phyloP scores from a whole-genome alignment of 2,797 vertebrate genomes.

The Xenopus petersii region DNA sequence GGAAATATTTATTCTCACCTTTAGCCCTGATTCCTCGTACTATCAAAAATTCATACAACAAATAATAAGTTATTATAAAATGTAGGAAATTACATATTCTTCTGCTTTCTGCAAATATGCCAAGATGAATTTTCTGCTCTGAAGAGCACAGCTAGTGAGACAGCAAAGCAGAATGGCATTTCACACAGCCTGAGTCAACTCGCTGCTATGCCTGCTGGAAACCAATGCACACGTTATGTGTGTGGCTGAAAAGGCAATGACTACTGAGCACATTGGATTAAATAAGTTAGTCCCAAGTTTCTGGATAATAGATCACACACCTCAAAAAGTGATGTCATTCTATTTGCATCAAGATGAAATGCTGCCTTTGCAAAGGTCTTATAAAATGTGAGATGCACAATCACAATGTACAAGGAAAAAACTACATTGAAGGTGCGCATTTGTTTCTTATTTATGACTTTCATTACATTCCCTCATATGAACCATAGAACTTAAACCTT shows the following conservation, averaged over 20 bases:
- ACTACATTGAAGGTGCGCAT: too few relatives aligned
- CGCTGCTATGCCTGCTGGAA: slow-evolving; percentile 65
- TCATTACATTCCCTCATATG: too few relatives aligned
- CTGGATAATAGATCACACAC: too few relatives aligned
- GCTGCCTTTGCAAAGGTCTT: too few relatives aligned
- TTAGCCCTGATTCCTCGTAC: too few relatives aligned
- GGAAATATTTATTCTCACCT: not conserved
- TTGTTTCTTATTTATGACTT: too few relatives aligned
- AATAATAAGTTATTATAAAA: slow-evolving; percentile 61
- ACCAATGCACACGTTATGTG: slow-evolving; percentile 71
- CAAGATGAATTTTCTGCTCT: slow-evolving; percentile 88
- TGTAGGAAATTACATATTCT: slow-evolving; percentile 68
- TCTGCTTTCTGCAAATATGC: slow-evolving; percentile 74
- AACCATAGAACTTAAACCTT: too few relatives aligned
- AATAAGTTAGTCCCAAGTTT: slow-evolving; percentile 43
- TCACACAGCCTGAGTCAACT: slow-evolving; percentile 71
- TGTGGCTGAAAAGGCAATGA: slow-evolving; percentile 62
- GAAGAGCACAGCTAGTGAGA: slow-evolving; percentile 77
- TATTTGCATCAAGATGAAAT: too few relatives aligned
- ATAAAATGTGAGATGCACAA: too few relatives aligned
- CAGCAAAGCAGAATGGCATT: slow-evolving; percentile 72
- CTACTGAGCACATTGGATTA: slow-evolving; percentile 52
- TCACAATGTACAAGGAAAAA: too few relatives aligned
- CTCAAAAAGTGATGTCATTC: too few relatives aligned
- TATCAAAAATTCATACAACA: slow-evolving; percentile 28